Percentiles rank a stretch among this genome's conserved stretches.
Evolutionary conservation across 2,113 vertebrate genomes (phyloP).

Genomic region (Indri indri): DNA sequence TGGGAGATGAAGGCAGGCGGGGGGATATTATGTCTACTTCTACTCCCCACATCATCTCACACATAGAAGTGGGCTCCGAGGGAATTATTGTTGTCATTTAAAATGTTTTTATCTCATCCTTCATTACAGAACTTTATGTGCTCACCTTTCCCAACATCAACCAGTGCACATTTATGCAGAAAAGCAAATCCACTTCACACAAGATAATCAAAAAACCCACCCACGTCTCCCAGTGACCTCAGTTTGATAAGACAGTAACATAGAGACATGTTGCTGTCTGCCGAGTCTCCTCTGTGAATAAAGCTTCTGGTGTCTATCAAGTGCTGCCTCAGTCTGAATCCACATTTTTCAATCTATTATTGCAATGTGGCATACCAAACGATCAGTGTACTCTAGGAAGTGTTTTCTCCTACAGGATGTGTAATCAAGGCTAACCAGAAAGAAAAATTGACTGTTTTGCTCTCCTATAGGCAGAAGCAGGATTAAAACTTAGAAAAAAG

Average conservation of each 20-base stretch:
- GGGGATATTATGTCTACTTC: too few relatives aligned
- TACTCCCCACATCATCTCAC: background rate
- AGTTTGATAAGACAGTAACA: background rate
- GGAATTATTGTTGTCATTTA: background rate
- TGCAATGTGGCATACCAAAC: background rate
- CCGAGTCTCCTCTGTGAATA: background rate
- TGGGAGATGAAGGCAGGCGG: background rate
- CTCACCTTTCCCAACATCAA: background rate
- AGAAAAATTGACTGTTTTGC: background rate
- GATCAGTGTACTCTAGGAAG: background rate
- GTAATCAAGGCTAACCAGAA: background rate
- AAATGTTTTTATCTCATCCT: background rate
- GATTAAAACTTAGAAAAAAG: background rate
- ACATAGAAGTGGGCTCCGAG: background rate
- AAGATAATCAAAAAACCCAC: background rate
- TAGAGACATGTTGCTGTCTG: background rate
- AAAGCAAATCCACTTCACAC: background rate
- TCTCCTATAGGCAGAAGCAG: background rate
- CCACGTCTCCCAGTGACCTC: rapidly evolving
- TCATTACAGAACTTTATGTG: background rate
- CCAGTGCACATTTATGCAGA: background rate
- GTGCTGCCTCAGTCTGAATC: background rate
- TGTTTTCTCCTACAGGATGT: background rate
- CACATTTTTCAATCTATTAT: background rate
- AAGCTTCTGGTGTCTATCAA: background rate